These are phyloP conservation scores for Sphaeramia orbicularis DNA, from an alignment of 2,797 vertebrate genomes.

Conservation along the genomic window DNA sequence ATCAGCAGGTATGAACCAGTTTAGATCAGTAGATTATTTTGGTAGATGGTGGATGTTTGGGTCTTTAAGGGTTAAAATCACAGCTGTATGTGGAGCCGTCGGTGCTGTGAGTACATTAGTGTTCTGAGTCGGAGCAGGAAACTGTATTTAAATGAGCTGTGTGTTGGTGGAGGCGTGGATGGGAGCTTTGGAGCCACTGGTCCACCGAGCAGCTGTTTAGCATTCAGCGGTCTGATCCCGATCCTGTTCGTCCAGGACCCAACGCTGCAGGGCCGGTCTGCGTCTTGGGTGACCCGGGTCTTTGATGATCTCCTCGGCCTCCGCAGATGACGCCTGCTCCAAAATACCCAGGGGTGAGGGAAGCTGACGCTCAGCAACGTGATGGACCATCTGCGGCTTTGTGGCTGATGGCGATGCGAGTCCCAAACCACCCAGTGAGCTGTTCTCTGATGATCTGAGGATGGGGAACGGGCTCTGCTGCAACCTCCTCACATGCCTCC, in stretches of 20 bases:
- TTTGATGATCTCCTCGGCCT: conserved; percentile 25
- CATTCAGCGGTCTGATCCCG: not conserved
- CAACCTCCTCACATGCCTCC: not conserved
- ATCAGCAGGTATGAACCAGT: no score
- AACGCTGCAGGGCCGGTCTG: conserved; percentile 8
- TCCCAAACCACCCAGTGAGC: not conserved
- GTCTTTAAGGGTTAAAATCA: not conserved
- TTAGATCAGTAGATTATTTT: no score
- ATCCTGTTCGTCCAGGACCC: not conserved
- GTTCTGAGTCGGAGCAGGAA: conserved; percentile 4
- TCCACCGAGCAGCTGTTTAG: not conserved
- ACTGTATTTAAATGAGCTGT: not conserved
- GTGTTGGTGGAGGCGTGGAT: conserved; percentile 1
- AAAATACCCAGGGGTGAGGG: conserved; percentile 5
- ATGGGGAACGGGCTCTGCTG: not conserved
- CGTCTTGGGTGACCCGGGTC: not conserved
- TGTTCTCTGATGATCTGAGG: conserved; percentile 25
- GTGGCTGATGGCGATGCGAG: not conserved
- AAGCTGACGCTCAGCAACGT: conserved; percentile 5
- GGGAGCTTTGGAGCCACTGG: not conserved
- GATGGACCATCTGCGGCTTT: conserved; percentile 8
- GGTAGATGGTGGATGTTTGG: no score
- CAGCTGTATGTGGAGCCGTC: not conserved
- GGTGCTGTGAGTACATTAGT: not conserved
- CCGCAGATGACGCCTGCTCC: not conserved